These are phyloP conservation scores for Scaptodrosophila latifasciaeformis DNA, from an alignment of 2,888 invertebrate species.

Conservation along the genomic window DNA sequence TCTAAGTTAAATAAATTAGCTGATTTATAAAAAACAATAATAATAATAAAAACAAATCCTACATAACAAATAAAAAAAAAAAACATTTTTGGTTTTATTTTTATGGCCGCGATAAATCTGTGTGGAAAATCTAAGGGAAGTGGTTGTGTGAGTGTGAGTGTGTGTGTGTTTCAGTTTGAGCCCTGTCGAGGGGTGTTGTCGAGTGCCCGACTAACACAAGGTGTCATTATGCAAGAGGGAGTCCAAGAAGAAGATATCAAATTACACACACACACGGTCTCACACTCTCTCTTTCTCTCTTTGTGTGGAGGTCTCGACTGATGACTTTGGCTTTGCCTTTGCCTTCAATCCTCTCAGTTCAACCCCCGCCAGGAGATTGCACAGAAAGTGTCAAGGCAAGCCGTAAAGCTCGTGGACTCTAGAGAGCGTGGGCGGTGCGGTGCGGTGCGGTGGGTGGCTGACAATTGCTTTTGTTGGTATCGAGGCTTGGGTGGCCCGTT, in stretches of 20 bases:
- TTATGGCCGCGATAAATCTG: constrained; percentile 45
- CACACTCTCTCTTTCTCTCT: not conserved
- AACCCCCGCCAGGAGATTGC: constrained; percentile 37
- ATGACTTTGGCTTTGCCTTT: too few species aligned
- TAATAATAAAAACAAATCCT: constrained; percentile 26
- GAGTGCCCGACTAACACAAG: not conserved
- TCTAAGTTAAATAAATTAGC: constrained; percentile 55
- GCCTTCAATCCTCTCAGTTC: too few species aligned
- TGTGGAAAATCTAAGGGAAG: not conserved
- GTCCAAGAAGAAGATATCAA: constrained; percentile 6
- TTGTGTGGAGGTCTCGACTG: too few species aligned
- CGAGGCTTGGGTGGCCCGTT: constrained; percentile 9
- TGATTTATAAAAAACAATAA: constrained; percentile 35
- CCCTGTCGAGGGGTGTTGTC: not conserved
- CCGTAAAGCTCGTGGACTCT: too few species aligned
- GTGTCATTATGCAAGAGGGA: constrained; percentile 3
- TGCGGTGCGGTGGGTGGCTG: not conserved
- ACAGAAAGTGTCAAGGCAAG: constrained; percentile 43
- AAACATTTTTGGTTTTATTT: constrained; percentile 39
- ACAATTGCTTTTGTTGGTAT: not conserved
- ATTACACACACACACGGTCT: constrained; percentile 31
- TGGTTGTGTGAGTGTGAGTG: too few species aligned
- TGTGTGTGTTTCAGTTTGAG: too few species aligned
- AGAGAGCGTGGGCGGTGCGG: not conserved
- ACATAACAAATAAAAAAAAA: too few species aligned